phyloP scores from a whole-genome alignment of 1,140 invertebrate genomes.

The Helicoverpa armigera region DNA sequence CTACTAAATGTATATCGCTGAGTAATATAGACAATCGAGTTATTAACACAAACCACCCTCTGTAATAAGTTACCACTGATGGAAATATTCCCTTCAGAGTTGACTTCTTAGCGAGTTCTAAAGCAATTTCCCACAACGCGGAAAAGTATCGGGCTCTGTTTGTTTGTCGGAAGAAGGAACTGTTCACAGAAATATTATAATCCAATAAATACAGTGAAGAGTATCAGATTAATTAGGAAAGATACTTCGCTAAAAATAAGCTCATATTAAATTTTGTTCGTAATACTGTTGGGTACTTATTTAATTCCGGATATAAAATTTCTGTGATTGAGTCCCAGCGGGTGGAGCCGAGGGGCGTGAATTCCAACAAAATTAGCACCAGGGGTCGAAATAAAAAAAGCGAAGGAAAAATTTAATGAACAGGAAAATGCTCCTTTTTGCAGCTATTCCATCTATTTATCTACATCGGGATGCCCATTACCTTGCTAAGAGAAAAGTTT shows the following conservation, averaged over 20 bases:
- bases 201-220: constrained; percentile 65
- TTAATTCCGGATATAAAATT: constrained; percentile 88
- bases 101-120: constrained; percentile 68
- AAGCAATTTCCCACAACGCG: constrained; percentile 53
- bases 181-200: constrained; percentile 52
- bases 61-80: constrained; percentile 79
- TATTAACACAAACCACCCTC: constrained; percentile 82
- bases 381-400: constrained; percentile 87
- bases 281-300: constrained; percentile 86
- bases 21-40: constrained; percentile 85
- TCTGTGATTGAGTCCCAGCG: constrained; percentile 86
- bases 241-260: constrained; percentile 78
- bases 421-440: constrained; percentile 88
- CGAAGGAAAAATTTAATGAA: constrained; percentile 88
- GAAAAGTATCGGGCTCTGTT: constrained; percentile 45
- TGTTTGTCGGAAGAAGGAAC: constrained; percentile 36
- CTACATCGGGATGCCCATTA: constrained; percentile 87
- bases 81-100: constrained; percentile 78
- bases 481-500: constrained; percentile 88
- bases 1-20: constrained; percentile 73
- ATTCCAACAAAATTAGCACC: constrained; percentile 88
- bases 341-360: constrained; percentile 86
- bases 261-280: constrained; percentile 83
- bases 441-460: constrained; percentile 87
- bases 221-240: constrained; percentile 80